Evolutionary conservation across 2,888 invertebrate species (phyloP).

Genomic region (Cartodere bifasciata): DNA sequence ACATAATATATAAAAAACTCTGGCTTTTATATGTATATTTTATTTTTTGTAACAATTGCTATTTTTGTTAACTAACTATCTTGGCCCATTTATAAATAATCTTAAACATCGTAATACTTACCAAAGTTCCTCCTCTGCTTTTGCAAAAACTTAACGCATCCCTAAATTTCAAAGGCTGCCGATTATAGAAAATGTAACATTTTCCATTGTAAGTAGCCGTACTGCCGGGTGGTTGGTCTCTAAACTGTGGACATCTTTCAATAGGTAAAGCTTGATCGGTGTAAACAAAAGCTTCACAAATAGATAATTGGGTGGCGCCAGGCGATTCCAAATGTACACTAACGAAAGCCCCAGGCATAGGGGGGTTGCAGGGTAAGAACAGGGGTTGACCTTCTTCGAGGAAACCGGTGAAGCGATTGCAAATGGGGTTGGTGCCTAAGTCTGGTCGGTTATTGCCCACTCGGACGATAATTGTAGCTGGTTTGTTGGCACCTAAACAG

Average conservation of each 20-base stretch:
- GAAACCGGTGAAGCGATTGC: slow-evolving; percentile 78
- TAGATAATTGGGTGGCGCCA: slow-evolving; percentile 63
- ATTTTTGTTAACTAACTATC: not conserved
- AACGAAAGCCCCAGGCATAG: slow-evolving; percentile 91
- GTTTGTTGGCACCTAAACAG: slow-evolving; percentile 54
- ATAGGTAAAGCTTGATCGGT: slow-evolving; percentile 86
- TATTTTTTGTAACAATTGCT: too few species aligned
- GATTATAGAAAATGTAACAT: slow-evolving; percentile 87
- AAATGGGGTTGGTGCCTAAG: slow-evolving; percentile 80
- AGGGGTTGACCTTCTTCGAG: slow-evolving; percentile 83
- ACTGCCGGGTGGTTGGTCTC: slow-evolving; percentile 86
- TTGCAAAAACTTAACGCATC: slow-evolving; percentile 72
- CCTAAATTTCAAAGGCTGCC: slow-evolving; percentile 68
- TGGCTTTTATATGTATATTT: too few species aligned
- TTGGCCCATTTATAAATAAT: not conserved
- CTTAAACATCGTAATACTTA: too few species aligned
- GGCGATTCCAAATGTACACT: slow-evolving; percentile 78
- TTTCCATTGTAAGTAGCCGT: slow-evolving; percentile 90
- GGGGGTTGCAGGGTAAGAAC: slow-evolving; percentile 86
- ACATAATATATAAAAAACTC: too few species aligned
- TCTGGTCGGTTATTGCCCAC: slow-evolving; percentile 90
- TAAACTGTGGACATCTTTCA: slow-evolving; percentile 82
- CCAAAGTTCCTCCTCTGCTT: slow-evolving; percentile 43
- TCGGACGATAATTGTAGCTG: slow-evolving; percentile 76
- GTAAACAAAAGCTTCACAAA: slow-evolving; percentile 89